Base-by-base conservation (phyloP, 2,797 vertebrate species). In the Chlorospingus semifuscus region DNA sequence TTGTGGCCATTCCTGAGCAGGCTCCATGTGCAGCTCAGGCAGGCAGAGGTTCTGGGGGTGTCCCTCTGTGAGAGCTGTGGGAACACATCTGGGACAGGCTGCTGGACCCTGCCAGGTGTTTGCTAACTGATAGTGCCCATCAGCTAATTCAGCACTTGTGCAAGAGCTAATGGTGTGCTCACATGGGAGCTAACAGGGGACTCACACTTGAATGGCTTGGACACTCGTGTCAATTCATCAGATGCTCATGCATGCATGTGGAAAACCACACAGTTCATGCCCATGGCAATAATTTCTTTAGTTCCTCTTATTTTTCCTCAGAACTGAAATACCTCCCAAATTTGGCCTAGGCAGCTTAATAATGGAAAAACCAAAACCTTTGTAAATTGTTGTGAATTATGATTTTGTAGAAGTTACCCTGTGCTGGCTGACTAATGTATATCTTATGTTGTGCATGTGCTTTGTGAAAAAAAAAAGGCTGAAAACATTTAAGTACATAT, bases 341-440 rank as follows among this genome's bases (percentile, higher is more conserved):
- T 29, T 15, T 14, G 20, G 7, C 19, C 34, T 32, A 18, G 37
- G n/a, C 63, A 92, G 55, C 83, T 96, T 90, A 70, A 66, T 72
- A 85, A 97, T 92, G 89, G 87, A 96, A 96, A 79, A 46, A 55
- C 84, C 77, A 89, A 96, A 87, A 84, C 68, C 84, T 63, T 92
- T 72, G 78, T 46, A 71, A 91, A 79, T 83, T 53, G 63, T 94
- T 72, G 50, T 94, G 89, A 91, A 95, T 96, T 95, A 83, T 65
- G 89, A 49, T 96, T 97, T 88, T 36, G 57, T 92, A 65, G 90
- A 71, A 96, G 94, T 96, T 95, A 42, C 32, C 8, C 6, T 21
- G 66, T 93, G 27, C 68, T 93, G 74, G n/a, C 37, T 65, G 20
- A 59, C 49, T 91, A 44, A 86, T 87, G 30, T 84, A 49, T 55